These are phyloP conservation scores for Podabrus alpinus DNA, from an alignment of 2,888 invertebrate genomes.

Conservation along the genomic window DNA sequence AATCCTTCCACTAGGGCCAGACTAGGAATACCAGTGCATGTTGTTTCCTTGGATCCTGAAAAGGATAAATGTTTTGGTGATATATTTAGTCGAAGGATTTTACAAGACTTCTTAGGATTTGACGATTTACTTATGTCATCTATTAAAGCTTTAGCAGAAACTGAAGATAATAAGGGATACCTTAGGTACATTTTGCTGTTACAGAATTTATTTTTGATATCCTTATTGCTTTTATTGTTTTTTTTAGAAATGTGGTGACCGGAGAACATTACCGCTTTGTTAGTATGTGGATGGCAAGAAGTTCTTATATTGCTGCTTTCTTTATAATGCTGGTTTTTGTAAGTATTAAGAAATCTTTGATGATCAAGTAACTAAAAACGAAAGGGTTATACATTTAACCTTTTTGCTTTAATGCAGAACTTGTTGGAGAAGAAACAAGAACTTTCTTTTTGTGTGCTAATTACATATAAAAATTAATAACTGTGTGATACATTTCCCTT, in stretches of 20 bases:
- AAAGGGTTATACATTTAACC: too few species aligned
- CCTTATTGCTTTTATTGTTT: conserved; percentile 5
- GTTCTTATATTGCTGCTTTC: conserved; percentile 93
- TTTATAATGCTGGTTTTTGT: conserved; percentile 98
- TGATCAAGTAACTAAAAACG: not conserved
- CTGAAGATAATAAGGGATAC: conserved; percentile 95
- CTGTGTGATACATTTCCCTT: not conserved
- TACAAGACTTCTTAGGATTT: conserved; percentile 94
- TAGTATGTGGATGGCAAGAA: conserved; percentile 93
- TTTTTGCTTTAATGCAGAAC: not conserved
- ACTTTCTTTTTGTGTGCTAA: not conserved
- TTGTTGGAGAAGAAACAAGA: not conserved
- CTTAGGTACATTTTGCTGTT: conserved; percentile 63
- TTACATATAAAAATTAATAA: too few species aligned
- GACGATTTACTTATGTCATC: conserved; percentile 97
- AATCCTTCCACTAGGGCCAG: conserved; percentile 84
- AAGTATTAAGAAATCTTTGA: conserved; percentile 63
- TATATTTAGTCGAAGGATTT: conserved; percentile 80
- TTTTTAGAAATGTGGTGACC: conserved; percentile 90
- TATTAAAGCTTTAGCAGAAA: conserved; percentile 91
- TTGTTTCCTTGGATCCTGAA: conserved; percentile 84
- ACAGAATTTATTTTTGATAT: not conserved
- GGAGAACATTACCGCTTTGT: conserved; percentile 99
- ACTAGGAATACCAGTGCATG: conserved; percentile 89
- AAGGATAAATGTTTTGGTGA: conserved; percentile 94